Evolutionary conservation across 1,140 invertebrate species (phyloP).

Genomic region (Lerema accius): DNA sequence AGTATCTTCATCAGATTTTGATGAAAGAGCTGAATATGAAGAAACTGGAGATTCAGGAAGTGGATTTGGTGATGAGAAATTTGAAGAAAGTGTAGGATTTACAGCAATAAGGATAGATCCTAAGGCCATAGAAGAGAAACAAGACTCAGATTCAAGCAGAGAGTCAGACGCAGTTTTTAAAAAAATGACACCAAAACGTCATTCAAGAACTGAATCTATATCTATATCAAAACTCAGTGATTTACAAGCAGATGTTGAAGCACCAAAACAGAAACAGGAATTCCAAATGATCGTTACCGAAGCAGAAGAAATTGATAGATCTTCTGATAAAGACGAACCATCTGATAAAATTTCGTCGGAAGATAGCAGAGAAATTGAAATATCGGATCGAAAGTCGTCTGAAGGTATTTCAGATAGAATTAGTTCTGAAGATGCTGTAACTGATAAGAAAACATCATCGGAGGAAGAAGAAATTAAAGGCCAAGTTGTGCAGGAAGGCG

Average conservation of each 20-base stretch:
- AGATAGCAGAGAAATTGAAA: conserved; percentile 79
- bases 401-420: conserved; percentile 80
- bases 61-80: conserved; percentile 77
- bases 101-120: conserved; percentile 68
- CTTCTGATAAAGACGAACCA: conserved; percentile 75
- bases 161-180: conserved; percentile 62
- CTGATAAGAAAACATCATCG: conserved; percentile 79
- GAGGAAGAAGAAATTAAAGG: conserved; percentile 66
- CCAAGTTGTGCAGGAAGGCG: conserved; percentile 38
- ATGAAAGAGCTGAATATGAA: conserved; percentile 78
- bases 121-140: conserved; percentile 59
- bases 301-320: conserved; percentile 73
- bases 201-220: conserved; percentile 78
- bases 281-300: conserved; percentile 81
- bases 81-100: conserved; percentile 77
- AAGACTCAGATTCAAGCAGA: conserved; percentile 71
- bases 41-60: conserved; percentile 74
- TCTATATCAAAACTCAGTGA: conserved; percentile 77
- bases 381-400: conserved; percentile 79
- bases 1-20: conserved; percentile 77
- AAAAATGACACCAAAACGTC: conserved; percentile 77
- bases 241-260: conserved; percentile 61
- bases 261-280: conserved; percentile 66
- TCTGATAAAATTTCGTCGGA: conserved; percentile 83
- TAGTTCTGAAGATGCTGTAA: conserved; percentile 80